phyloP scores from a whole-genome alignment of 2,888 invertebrate species.

The Teleogryllus oceanicus region DNA sequence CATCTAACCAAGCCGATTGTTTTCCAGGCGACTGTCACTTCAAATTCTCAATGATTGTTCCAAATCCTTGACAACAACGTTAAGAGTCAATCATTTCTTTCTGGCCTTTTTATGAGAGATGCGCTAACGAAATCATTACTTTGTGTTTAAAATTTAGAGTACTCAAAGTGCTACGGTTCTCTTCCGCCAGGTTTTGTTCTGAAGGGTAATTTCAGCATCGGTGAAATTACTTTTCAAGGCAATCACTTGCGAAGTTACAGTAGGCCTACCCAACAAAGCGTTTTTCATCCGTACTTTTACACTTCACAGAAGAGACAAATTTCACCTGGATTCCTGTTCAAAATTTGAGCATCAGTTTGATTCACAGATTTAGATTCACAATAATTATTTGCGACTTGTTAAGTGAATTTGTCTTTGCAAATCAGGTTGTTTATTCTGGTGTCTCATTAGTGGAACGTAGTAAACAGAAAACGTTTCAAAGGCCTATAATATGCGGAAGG shows the following conservation, averaged over 20 bases:
- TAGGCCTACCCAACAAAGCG: too few species aligned
- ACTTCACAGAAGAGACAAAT: neutral
- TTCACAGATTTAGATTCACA: too few species aligned
- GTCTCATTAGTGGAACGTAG: too few species aligned
- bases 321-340: neutral
- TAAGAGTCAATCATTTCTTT: neutral
- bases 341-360: too few species aligned
- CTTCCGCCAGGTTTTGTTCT: neutral
- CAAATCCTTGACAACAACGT: neutral
- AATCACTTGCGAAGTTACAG: too few species aligned
- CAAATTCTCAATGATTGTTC: neutral
- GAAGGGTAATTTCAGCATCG: neutral
- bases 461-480: too few species aligned
- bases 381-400: too few species aligned
- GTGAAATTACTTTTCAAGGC: too few species aligned
- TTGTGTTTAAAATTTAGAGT: neutral
- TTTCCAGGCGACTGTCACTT: neutral
- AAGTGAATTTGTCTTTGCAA: too few species aligned
- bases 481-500: too few species aligned
- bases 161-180: neutral
- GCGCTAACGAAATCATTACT: neutral
- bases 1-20: neutral
- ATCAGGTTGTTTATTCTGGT: too few species aligned
- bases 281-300: too few species aligned
- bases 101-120: neutral